Conservation (phyloP, 2,797 vertebrate genomes). For the Sebastes paucispinis region DNA sequence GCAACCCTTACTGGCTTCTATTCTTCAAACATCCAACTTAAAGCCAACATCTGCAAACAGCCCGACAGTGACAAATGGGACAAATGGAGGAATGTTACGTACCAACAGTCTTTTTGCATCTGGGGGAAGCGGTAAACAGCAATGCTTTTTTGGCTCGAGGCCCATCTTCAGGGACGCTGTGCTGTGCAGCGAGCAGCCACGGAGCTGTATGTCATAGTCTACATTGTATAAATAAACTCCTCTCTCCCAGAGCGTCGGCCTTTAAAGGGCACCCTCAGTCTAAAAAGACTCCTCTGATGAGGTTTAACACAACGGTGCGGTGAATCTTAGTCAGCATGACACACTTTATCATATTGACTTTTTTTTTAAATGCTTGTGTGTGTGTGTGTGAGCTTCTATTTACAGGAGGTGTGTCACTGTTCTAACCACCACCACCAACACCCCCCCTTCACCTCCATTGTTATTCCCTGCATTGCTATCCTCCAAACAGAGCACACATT, state of each 20-base stretch:
- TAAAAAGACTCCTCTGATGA: conserved; percentile 34
- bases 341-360: conserved; percentile 51
- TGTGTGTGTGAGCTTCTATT: not conserved
- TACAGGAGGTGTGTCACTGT: not conserved
- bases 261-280: conserved; percentile 45
- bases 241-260: conserved; percentile 18
- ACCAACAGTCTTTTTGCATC: not conserved
- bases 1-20: not conserved
- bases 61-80: not conserved
- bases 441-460: conserved; percentile 20
- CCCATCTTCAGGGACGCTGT: conserved; percentile 24
- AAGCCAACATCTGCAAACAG: not conserved
- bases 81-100: conserved; percentile 7
- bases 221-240: conserved; percentile 58
- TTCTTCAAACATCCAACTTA: not conserved
- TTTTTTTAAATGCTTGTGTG: not conserved
- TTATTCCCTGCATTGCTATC: conserved; percentile 36
- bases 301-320: conserved; percentile 19
- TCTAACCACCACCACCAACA: not conserved
- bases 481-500: conserved; percentile 45
- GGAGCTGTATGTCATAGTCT: conserved; percentile 46
- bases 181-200: not conserved
- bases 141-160: conserved; percentile 14
- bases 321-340: conserved; percentile 25
- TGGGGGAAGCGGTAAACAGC: conserved; percentile 22